Evolutionary conservation across 2,797 vertebrate genomes (phyloP), one percentile per base, ranked within the genome.

Genomic region (Gallirallus australis): DNA sequence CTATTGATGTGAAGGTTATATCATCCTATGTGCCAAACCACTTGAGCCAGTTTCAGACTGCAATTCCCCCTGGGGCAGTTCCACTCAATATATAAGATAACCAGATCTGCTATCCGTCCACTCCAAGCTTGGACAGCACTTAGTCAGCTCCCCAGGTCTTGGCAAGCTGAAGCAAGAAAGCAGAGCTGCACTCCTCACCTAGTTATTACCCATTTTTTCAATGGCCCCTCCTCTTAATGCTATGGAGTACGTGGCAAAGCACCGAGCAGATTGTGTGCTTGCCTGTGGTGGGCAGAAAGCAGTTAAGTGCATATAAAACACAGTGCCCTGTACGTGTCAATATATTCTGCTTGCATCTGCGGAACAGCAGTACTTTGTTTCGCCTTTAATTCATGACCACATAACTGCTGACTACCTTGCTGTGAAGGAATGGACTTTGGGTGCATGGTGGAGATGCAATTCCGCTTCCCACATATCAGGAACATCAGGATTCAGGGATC

Each of bases 21-120:
- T 89, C 90, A 40, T 89, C 63, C 35, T 66, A 69, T 86, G 90
- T 85, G 94, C 96, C 95, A 97, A 95, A 92, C 86, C 88, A 45
- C 90, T 95, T 16, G 86, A 89, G 84, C 86, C 60, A 8, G 93
- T 92, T 91, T 96, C 90, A 82, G 92, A 80, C 94, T 97, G 90
- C 94, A 92, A 78, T 2, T 90, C 53, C 88, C 94, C 72, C 31
- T 21, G 23, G 86, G 88, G 40, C 85, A 56, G 94, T 95, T 89
- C 86, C 79, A 90, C 65, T 92, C 70, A 28, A 64, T 48, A 6
- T 59, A 19, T 65, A 84, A 89, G 89, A 97, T 65, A 95, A 85
- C 81, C 82, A 95, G 90, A 93, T 53, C 95, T 90, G 91, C 76
- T 90, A 54, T 56, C 90, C 59, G 90, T 92, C 94, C 92, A 93